Percentiles rank a stretch among this genome's conserved stretches.
These are phyloP conservation scores for Eupithecia centaureata DNA, from an alignment of 2,888 invertebrate species.

Conservation along the genomic window DNA sequence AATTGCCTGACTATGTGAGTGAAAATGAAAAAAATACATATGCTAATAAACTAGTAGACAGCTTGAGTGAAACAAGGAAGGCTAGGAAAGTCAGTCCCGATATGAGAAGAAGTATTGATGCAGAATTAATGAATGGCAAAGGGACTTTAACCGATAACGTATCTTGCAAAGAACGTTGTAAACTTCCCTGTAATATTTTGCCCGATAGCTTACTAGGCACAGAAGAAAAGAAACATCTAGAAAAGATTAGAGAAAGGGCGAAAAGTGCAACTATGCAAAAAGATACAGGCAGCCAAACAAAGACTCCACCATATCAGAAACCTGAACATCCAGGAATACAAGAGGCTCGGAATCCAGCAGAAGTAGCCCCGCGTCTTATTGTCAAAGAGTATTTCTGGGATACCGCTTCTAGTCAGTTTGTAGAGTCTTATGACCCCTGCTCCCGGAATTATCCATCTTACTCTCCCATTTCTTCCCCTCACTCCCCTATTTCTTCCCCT, in stretches of 20 bases:
- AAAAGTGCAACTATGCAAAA: neutral
- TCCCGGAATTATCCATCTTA: neutral
- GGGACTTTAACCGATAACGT: neutral
- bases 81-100: conserved; percentile 47
- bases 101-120: conserved; percentile 6
- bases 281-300: conserved; percentile 1
- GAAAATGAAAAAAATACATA: conserved; percentile 30
- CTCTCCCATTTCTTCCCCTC: neutral
- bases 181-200: neutral
- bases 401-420: conserved; percentile 5
- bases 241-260: neutral
- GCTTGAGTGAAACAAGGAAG: conserved; percentile 47
- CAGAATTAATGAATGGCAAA: neutral
- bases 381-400: conserved; percentile 19
- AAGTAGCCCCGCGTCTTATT: neutral
- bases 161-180: neutral
- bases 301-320: too few species aligned
- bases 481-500: neutral
- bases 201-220: neutral
- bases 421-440: neutral
- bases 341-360: neutral
- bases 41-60: conserved; percentile 48
- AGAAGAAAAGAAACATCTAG: neutral
- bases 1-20: conserved; percentile 48
- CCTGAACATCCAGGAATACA: too few species aligned